These are phyloP conservation scores for Lasioglossum calceatum DNA, from an alignment of 2,888 invertebrate species.

Conservation along the genomic window DNA sequence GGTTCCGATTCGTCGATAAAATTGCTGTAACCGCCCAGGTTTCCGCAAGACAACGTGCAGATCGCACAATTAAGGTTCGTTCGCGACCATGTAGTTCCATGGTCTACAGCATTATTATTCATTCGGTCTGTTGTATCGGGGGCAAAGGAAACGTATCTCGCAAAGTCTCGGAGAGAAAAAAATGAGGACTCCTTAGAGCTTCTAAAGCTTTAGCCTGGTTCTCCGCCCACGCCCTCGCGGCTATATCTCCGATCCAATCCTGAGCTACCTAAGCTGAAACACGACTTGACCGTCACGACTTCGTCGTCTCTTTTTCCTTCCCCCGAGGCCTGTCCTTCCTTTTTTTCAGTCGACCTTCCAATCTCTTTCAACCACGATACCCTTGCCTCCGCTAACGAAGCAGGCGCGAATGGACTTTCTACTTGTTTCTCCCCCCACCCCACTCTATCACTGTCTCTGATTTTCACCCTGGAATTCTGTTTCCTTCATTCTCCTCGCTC, in stretches of 20 bases:
- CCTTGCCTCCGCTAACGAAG: conserved; percentile 65
- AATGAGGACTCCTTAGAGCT: conserved; percentile 23
- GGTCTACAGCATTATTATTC: conserved; percentile 35
- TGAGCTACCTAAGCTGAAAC: conserved; percentile 49
- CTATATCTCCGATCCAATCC: conserved; percentile 55
- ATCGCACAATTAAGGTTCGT: neutral
- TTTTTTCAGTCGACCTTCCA: conserved; percentile 58
- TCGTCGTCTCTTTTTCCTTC: conserved; percentile 32
- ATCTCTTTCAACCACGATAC: conserved; percentile 56
- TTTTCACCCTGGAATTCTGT: neutral
- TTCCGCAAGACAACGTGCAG: neutral
- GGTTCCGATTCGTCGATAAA: neutral
- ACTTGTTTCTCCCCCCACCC: conserved; percentile 1
- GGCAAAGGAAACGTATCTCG: conserved; percentile 30
- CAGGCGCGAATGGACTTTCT: conserved; percentile 56
- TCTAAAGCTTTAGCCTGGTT: conserved; percentile 30
- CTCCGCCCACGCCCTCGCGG: conserved; percentile 50
- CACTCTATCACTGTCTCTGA: neutral
- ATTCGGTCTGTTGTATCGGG: conserved; percentile 14
- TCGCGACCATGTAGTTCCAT: no score
- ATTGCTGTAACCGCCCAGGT: neutral
- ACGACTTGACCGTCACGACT: conserved; percentile 60
- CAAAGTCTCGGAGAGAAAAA: conserved; percentile 27
- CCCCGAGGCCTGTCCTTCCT: conserved; percentile 39
- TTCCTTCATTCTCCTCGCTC: neutral